A percentile compares a stretch with the other conserved stretches of the same genome.
phyloP scores from a whole-genome alignment of 2,888 invertebrate species.

The Harpalus rubripes region DNA sequence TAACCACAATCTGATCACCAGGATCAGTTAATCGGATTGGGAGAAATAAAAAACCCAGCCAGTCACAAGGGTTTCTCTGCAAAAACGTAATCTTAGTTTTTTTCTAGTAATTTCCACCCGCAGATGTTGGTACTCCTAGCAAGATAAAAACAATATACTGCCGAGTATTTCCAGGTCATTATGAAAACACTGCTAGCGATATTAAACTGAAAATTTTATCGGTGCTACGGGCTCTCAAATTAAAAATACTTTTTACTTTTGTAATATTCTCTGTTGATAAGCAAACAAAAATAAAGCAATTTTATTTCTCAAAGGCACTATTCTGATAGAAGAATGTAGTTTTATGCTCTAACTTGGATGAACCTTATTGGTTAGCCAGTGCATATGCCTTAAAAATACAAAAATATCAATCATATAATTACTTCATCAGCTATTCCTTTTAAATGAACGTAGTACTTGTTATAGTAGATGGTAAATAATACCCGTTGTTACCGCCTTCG shows the following conservation, averaged over 20 bases:
- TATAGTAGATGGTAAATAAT: too few species aligned
- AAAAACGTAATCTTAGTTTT: constrained; percentile 41
- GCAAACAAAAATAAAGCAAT: not conserved
- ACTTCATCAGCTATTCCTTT: too few species aligned
- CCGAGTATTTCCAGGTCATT: constrained; percentile 46
- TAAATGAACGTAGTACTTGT: too few species aligned
- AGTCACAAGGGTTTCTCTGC: constrained; percentile 41
- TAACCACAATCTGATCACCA: constrained; percentile 43
- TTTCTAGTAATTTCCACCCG: constrained; percentile 36
- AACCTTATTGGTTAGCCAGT: too few species aligned
- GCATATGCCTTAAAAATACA: too few species aligned
- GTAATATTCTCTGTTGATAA: not conserved
- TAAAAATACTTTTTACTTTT: constrained; percentile 1
- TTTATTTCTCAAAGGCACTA: too few species aligned
- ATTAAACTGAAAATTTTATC: constrained; percentile 37
- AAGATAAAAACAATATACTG: constrained; percentile 47
- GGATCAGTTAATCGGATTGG: constrained; percentile 48
- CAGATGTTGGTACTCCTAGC: constrained; percentile 40
- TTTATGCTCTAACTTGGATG: too few species aligned
- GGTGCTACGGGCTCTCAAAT: not conserved
- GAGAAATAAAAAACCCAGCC: constrained; percentile 11
- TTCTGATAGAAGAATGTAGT: too few species aligned
- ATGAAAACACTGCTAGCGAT: constrained; percentile 31
- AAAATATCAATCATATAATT: too few species aligned
- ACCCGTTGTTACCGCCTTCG: too few species aligned